A percentile compares a stretch with the other conserved stretches of the same genome.
Conservation (phyloP, 2,888 invertebrate species). For the Hemithea aestivaria region DNA sequence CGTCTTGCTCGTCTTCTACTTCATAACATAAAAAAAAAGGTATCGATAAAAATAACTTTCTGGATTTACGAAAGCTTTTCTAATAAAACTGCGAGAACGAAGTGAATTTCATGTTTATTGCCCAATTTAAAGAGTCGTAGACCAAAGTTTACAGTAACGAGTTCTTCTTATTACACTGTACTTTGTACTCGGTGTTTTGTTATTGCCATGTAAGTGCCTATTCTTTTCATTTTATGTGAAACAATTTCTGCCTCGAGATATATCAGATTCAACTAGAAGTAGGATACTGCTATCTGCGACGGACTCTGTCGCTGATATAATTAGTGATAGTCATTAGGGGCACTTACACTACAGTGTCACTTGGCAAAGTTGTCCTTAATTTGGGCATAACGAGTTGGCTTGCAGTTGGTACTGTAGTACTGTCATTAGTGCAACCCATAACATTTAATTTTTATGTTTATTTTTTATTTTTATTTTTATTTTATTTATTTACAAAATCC, state of each 20-base stretch:
- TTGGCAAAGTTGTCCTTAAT: slow-evolving; percentile 39
- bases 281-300: too few species aligned
- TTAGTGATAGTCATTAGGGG: slow-evolving; percentile 22
- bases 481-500: too few species aligned
- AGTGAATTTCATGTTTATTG: slow-evolving; percentile 39
- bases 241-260: too few species aligned
- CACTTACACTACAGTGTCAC: slow-evolving; percentile 30
- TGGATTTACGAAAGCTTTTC: slow-evolving; percentile 26
- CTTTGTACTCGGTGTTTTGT: slow-evolving; percentile 16
- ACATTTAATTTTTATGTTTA: slow-evolving; percentile 18
- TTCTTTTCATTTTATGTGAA: too few species aligned
- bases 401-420: slow-evolving; percentile 50
- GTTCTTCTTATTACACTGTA: slow-evolving; percentile 30
- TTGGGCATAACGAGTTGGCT: slow-evolving; percentile 32
- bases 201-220: slow-evolving; percentile 3
- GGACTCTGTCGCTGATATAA: too few species aligned
- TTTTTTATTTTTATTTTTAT: slow-evolving; percentile 38
- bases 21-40: too few species aligned
- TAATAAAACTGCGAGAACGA: slow-evolving; percentile 32
- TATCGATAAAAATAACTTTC: slow-evolving; percentile 27
- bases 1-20: too few species aligned
- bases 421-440: slow-evolving; percentile 45
- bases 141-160: slow-evolving; percentile 37
- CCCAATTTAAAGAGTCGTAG: slow-evolving; percentile 39
- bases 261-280: too few species aligned